phyloP scores from a whole-genome alignment of 2,113 vertebrate genomes.

The Heliornis fulica region DNA sequence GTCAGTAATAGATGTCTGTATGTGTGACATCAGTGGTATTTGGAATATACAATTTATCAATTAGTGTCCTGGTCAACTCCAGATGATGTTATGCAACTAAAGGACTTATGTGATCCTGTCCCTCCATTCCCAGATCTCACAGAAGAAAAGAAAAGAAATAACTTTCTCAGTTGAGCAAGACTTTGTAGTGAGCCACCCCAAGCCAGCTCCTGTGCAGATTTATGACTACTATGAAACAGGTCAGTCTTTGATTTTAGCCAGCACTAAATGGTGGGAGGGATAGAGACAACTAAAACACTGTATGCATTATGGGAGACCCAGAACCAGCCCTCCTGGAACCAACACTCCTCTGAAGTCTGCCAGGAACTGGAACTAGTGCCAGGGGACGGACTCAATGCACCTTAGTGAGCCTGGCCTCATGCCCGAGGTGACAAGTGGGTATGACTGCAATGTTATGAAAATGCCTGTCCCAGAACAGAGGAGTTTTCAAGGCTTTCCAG shows the following conservation, averaged over 20 bases:
- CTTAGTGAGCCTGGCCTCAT: background rate
- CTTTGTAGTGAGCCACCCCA: slow-evolving; percentile 69
- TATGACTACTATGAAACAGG: slow-evolving; percentile 87
- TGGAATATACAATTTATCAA: background rate
- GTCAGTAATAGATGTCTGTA: background rate
- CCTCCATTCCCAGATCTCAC: background rate
- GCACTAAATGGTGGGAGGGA: background rate
- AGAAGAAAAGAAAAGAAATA: slow-evolving; percentile 37
- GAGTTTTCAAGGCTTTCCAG: background rate
- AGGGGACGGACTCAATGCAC: background rate
- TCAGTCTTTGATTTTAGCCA: slow-evolving; percentile 20
- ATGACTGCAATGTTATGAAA: background rate
- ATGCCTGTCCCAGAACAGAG: background rate
- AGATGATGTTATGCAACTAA: background rate
- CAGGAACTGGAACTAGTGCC: background rate
- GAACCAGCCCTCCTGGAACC: background rate
- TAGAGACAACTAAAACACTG: background rate
- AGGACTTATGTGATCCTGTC: background rate
- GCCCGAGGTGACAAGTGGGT: background rate
- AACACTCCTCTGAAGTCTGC: background rate
- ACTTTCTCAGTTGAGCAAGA: slow-evolving; percentile 68
- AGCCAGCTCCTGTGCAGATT: slow-evolving; percentile 75
- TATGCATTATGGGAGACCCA: background rate
- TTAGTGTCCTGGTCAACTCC: background rate
- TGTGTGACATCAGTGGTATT: background rate